phyloP scores from a whole-genome alignment of 2,888 invertebrate genomes.

The Pseudococcus jackbeardsleyi region DNA sequence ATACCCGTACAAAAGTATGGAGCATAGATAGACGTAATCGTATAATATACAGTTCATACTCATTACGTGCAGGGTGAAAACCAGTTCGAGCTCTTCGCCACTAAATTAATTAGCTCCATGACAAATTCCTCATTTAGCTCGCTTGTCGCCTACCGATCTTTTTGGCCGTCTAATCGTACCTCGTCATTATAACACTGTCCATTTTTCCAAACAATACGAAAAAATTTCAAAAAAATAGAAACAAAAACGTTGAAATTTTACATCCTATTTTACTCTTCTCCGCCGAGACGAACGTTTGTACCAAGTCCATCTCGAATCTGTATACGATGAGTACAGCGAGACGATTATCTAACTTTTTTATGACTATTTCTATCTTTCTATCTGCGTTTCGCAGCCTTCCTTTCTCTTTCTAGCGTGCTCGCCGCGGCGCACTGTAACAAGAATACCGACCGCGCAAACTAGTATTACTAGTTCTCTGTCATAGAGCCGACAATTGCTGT shows the following conservation, averaged over 20 bases:
- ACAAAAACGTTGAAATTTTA: neutral
- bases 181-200: neutral
- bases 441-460: conserved; percentile 52
- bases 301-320: neutral
- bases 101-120: conserved; percentile 44
- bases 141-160: conserved; percentile 6
- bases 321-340: neutral
- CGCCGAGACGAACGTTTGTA: neutral
- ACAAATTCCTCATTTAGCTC: conserved; percentile 29
- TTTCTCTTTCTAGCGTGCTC: neutral
- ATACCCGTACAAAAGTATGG: neutral
- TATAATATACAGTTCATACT: neutral
- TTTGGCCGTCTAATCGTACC: conserved; percentile 15
- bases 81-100: neutral
- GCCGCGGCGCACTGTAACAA: conserved; percentile 32
- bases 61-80: conserved; percentile 33
- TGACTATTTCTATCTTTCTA: neutral
- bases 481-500: conserved; percentile 42
- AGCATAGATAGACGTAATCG: neutral
- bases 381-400: neutral
- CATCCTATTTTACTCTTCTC: neutral
- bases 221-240: neutral
- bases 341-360: conserved; percentile 17
- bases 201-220: neutral
- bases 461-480: conserved; percentile 50